phyloP scores from a whole-genome alignment of 2,113 vertebrate genomes.

The Monopterus albus region DNA sequence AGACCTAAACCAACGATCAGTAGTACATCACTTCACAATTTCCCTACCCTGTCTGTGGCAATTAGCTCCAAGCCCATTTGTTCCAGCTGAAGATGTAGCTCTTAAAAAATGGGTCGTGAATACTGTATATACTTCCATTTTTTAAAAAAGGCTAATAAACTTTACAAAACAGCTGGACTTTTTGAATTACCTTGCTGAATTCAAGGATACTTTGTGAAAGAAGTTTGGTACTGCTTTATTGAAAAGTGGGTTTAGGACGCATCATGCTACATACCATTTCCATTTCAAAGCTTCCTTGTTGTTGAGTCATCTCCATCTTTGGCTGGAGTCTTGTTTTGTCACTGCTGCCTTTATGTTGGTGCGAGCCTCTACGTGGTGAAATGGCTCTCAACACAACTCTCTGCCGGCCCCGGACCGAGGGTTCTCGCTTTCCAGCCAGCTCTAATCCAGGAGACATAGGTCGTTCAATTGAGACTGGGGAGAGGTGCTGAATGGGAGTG shows the following conservation, averaged over 20 bases:
- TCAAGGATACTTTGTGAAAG: too few relatives aligned
- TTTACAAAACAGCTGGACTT: too few relatives aligned
- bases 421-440: conserved; percentile 84
- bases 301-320: conserved; percentile 74
- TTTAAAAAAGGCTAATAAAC: too few relatives aligned
- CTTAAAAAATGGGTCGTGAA: too few relatives aligned
- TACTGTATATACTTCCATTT: too few relatives aligned
- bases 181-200: too few relatives aligned
- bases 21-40: too few relatives aligned
- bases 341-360: conserved; percentile 87
- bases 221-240: neutral
- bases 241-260: neutral
- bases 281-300: conserved; percentile 69
- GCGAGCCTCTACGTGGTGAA: conserved; percentile 94
- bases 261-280: conserved; percentile 58
- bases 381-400: conserved; percentile 89
- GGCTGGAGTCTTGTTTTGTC: conserved; percentile 87
- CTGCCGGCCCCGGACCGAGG: conserved; percentile 90
- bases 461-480: conserved; percentile 74
- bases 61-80: too few relatives aligned
- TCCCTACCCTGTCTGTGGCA: too few relatives aligned
- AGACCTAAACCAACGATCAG: too few relatives aligned
- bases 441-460: conserved; percentile 91
- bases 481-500: conserved; percentile 76
- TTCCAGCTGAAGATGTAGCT: too few relatives aligned